Evolutionary conservation across 37 sponge, comb jelly and placozoan genomes (phyloP).

Genomic region (Hormiphora californensis): DNA sequence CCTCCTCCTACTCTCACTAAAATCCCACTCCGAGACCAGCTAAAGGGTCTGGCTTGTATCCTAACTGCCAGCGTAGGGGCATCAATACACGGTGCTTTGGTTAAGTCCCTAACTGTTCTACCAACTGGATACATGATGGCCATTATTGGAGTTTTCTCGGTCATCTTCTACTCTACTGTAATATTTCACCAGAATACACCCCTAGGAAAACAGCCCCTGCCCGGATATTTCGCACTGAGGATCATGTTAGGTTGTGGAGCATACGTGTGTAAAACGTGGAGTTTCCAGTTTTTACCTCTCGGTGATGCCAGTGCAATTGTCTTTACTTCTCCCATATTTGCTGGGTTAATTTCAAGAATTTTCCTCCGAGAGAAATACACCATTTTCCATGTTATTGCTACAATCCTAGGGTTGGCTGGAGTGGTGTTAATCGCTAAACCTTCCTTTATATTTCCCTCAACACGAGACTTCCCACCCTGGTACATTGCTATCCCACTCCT

Average conservation of each 20-base stretch:
- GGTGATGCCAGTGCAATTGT: conserved; percentile 20
- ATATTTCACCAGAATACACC: not conserved
- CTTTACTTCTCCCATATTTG: not conserved
- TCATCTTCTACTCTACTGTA: not conserved
- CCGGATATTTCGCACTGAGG: not conserved
- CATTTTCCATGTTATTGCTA: not conserved
- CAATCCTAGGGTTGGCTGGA: not conserved
- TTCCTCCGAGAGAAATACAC: conserved; percentile 38
- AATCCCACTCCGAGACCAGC: too few species aligned
- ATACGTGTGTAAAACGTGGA: not conserved
- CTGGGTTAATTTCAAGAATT: not conserved
- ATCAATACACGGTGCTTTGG: not conserved
- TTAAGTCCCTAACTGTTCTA: not conserved
- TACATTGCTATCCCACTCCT: not conserved
- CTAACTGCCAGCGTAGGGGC: not conserved
- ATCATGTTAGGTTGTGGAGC: not conserved
- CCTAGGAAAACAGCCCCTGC: not conserved
- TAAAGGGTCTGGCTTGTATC: too few species aligned
- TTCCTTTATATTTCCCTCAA: not conserved
- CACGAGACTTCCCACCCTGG: not conserved
- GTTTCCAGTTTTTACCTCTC: not conserved
- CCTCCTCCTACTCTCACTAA: too few species aligned
- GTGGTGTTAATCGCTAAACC: not conserved
- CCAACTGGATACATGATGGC: not conserved
- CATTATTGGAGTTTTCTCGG: not conserved